These are phyloP conservation scores for Euwallacea similis DNA, from an alignment of 1,140 invertebrate species.

Conservation along the genomic window DNA sequence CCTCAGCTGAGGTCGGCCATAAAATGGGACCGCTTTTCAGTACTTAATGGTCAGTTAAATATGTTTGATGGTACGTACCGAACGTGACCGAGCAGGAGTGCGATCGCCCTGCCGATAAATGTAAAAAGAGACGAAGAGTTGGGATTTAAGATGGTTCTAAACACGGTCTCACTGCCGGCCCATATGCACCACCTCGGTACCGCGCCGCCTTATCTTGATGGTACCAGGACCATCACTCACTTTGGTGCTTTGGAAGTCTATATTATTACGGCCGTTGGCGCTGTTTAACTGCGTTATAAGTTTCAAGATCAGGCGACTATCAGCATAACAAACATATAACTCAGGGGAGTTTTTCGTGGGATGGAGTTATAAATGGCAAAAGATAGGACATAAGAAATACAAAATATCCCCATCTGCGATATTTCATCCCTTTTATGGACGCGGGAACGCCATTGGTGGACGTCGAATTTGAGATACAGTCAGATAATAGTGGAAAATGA, in stretches of 20 bases:
- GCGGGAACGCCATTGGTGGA: conserved; percentile 13
- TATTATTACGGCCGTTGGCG: background rate
- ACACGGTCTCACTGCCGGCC: background rate
- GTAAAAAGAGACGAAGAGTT: background rate
- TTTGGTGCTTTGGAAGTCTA: background rate
- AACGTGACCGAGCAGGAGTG: conserved; percentile 3
- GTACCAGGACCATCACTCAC: background rate
- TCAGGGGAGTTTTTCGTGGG: conserved; percentile 1
- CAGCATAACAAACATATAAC: conserved; percentile 25
- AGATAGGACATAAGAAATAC: conserved; percentile 18
- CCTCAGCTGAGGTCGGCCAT: background rate
- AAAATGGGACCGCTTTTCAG: background rate
- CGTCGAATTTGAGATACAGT: conserved; percentile 18
- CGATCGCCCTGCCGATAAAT: background rate
- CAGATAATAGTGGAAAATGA: conserved; percentile 26
- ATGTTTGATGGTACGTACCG: conserved; percentile 8
- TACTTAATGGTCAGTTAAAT: conserved; percentile 9
- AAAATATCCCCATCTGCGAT: conserved; percentile 2
- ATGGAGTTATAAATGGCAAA: conserved; percentile 16
- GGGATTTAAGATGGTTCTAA: conserved; percentile 1
- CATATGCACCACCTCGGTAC: background rate
- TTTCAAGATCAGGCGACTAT: background rate
- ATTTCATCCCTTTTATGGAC: conserved; percentile 19
- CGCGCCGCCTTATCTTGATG: background rate
- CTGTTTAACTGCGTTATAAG: too few relatives aligned